Evolutionary conservation across 2,113 vertebrate genomes (phyloP).

Genomic region (Serilophus lunatus): DNA sequence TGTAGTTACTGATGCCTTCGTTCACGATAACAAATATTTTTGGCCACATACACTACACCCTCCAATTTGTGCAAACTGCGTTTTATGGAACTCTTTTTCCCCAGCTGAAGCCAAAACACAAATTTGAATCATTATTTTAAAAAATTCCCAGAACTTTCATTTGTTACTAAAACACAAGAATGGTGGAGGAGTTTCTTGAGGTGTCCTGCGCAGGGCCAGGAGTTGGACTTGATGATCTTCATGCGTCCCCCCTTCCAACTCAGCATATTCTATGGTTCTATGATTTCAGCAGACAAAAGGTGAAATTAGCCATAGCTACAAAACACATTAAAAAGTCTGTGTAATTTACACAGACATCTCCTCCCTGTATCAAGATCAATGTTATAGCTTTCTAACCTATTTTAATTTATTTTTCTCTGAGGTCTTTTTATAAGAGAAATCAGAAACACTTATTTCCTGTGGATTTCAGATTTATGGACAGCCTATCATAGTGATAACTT

Average conservation of each 20-base stretch:
- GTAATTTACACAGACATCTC: not conserved
- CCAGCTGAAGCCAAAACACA: not conserved
- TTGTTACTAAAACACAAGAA: not conserved
- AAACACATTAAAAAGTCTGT: not conserved
- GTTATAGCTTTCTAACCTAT: not conserved
- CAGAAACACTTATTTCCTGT: not conserved
- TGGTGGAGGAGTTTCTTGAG: not conserved
- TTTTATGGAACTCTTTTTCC: not conserved
- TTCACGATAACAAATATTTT: not conserved
- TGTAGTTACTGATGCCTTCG: not conserved
- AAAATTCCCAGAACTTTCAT: not conserved
- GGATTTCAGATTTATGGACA: not conserved
- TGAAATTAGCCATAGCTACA: not conserved
- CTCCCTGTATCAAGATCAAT: not conserved
- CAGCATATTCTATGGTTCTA: not conserved
- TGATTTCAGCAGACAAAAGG: not conserved
- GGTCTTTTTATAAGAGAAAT: not conserved
- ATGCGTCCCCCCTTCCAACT: not conserved
- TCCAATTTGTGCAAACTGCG: not conserved
- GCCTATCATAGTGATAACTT: rapidly evolving
- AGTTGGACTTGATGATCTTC: not conserved
- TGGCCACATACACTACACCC: not conserved
- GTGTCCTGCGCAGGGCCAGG: not conserved
- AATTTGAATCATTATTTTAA: not conserved
- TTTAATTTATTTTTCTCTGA: not conserved